A percentile compares a stretch with the other conserved stretches of the same genome.
These are phyloP conservation scores for Lipophrys pholis DNA, from an alignment of 2,113 vertebrate genomes.

Conservation along the genomic window DNA sequence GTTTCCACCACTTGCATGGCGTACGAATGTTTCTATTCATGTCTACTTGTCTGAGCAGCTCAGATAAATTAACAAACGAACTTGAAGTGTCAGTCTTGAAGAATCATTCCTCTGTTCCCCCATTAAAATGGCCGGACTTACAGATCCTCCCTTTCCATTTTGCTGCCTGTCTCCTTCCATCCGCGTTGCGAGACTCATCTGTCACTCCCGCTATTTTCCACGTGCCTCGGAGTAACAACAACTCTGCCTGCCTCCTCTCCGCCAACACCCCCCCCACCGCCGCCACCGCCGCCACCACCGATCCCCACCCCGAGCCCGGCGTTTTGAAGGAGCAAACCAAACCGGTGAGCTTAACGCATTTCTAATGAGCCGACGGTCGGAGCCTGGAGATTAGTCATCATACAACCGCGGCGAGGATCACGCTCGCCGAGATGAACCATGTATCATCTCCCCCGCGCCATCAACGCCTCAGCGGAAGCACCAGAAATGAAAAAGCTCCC, in stretches of 20 bases:
- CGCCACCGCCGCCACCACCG: too few species aligned
- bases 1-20: slow-evolving; percentile 23
- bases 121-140: slow-evolving; percentile 66
- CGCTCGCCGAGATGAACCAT: slow-evolving; percentile 63
- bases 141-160: slow-evolving; percentile 67
- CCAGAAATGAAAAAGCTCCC: slow-evolving; percentile 57
- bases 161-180: slow-evolving; percentile 66
- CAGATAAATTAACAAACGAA: slow-evolving; percentile 69
- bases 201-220: slow-evolving; percentile 67
- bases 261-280: slow-evolving; percentile 7
- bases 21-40: slow-evolving; percentile 43
- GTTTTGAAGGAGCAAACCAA: slow-evolving; percentile 63
- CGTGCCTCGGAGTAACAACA: slow-evolving; percentile 54
- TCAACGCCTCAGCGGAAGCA: slow-evolving; percentile 55
- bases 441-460: slow-evolving; percentile 68
- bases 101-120: slow-evolving; percentile 58
- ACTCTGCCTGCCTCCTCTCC: slow-evolving; percentile 33
- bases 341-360: slow-evolving; percentile 77
- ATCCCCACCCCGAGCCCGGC: slow-evolving; percentile 2
- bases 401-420: slow-evolving; percentile 41
- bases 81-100: slow-evolving; percentile 62
- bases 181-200: slow-evolving; percentile 60
- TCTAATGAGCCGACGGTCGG: slow-evolving; percentile 74
- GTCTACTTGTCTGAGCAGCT: slow-evolving; percentile 53
- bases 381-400: slow-evolving; percentile 77